Evolutionary conservation across 2,113 vertebrate species (phyloP).

Genomic region (Oncorhynchus tshawytscha): DNA sequence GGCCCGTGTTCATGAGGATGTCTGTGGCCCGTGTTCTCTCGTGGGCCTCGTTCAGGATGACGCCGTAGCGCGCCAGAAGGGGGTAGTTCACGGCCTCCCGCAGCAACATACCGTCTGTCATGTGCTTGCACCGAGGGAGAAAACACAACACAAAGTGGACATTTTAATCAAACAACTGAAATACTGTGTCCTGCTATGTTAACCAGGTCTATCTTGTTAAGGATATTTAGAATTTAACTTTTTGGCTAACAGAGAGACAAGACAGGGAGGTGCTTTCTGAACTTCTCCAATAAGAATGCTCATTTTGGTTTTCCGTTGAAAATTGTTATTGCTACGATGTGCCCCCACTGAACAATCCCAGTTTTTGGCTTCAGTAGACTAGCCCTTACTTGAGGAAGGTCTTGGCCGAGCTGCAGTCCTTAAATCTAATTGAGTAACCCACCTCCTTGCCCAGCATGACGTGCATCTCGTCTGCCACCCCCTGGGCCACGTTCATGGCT

Average conservation of each 20-base stretch:
- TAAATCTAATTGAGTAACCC: conserved; percentile 94
- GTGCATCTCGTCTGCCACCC: conserved; percentile 98
- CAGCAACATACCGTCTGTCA: conserved; percentile 97
- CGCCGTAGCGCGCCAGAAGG: conserved; percentile 90
- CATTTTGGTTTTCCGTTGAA: too few relatives aligned
- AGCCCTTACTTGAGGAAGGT: conserved; percentile 90
- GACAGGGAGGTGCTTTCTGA: too few relatives aligned
- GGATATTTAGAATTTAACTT: too few relatives aligned
- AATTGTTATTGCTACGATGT: too few relatives aligned
- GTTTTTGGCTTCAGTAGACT: not conserved
- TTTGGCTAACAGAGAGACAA: too few relatives aligned
- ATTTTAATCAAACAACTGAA: too few relatives aligned
- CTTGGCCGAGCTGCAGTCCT: conserved; percentile 97
- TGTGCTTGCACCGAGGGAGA: conserved; percentile 75
- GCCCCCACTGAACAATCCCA: too few relatives aligned
- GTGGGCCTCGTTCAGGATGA: conserved; percentile 95
- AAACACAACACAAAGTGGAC: too few relatives aligned
- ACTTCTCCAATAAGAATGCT: too few relatives aligned
- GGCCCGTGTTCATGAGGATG: not conserved
- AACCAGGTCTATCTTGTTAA: too few relatives aligned
- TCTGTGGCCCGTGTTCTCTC: conserved; percentile 95
- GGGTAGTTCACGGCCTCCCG: conserved; percentile 97
- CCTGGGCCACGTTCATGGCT: conserved; percentile 95
- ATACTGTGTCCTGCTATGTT: too few relatives aligned
- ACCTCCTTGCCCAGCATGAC: conserved; percentile 96